phyloP scores from a whole-genome alignment of 2,113 vertebrate species.

The Syngnathus typhle region DNA sequence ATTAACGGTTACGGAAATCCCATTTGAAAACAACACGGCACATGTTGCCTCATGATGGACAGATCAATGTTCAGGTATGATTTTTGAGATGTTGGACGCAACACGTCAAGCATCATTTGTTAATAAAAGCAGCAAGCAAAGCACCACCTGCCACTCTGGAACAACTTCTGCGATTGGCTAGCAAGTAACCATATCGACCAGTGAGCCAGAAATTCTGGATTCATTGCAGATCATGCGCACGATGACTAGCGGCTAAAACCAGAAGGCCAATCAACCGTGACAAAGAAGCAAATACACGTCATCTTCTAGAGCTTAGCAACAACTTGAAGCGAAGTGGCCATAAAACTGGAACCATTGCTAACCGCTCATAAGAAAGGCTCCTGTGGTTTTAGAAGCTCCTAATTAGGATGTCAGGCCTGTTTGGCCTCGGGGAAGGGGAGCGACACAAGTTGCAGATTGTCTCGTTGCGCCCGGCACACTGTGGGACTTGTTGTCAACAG shows the following conservation, averaged over 20 bases:
- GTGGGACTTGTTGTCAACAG: conserved; percentile 15
- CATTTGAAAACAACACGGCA: background rate
- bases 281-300: background rate
- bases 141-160: background rate
- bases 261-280: background rate
- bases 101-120: background rate
- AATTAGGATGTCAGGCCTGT: conserved; percentile 30
- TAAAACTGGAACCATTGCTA: conserved; percentile 13
- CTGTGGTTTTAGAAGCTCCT: conserved; percentile 39
- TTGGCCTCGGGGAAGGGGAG: conserved; percentile 9
- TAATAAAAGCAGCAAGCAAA: background rate
- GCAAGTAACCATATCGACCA: no score
- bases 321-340: background rate
- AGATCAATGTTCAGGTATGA: background rate
- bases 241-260: background rate
- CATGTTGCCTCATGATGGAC: background rate
- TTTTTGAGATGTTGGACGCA: background rate
- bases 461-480: conserved; percentile 11
- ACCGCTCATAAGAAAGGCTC: conserved; percentile 46
- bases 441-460: conserved; percentile 1
- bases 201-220: no score
- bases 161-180: no score
- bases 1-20: background rate
- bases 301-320: background rate
- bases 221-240: no score